A percentile compares a stretch with the other conserved stretches of the same genome.
Evolutionary conservation across 1,140 invertebrate species (phyloP).

Genomic region (Danaus melanippus): DNA sequence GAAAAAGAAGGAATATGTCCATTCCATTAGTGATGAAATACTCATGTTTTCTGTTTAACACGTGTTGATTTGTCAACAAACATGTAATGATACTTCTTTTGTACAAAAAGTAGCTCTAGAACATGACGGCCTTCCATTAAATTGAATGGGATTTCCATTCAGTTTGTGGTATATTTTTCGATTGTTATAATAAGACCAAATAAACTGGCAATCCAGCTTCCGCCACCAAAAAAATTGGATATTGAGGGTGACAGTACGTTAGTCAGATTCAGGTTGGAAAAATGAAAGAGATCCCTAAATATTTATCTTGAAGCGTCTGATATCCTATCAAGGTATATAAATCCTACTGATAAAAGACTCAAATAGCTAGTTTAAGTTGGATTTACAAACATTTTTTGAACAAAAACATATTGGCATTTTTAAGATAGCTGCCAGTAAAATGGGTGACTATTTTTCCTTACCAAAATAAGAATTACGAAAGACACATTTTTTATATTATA

Average conservation of each 20-base stretch:
- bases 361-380: conserved; percentile 24
- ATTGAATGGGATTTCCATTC: too few relatives aligned
- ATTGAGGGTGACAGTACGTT: conserved; percentile 14
- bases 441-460: conserved; percentile 28
- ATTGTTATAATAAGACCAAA: too few relatives aligned
- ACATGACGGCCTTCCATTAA: too few relatives aligned
- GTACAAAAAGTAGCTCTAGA: too few relatives aligned
- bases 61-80: too few relatives aligned
- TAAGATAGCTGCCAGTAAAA: conserved; percentile 22
- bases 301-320: conserved; percentile 15
- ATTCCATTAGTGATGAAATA: too few relatives aligned
- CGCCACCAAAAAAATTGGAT: conserved; percentile 10
- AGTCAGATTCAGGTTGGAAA: conserved; percentile 11
- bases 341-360: conserved; percentile 15
- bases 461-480: conserved; percentile 11
- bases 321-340: not conserved
- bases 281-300: conserved; percentile 14
- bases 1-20: too few relatives aligned
- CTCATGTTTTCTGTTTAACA: too few relatives aligned
- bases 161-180: too few relatives aligned
- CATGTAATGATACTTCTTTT: too few relatives aligned
- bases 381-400: too few relatives aligned
- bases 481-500: conserved; percentile 5
- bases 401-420: conserved; percentile 28
- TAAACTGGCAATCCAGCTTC: conserved; percentile 6